phyloP scores from a whole-genome alignment of 2,113 vertebrate genomes.

The Phaethornis superciliosus region DNA sequence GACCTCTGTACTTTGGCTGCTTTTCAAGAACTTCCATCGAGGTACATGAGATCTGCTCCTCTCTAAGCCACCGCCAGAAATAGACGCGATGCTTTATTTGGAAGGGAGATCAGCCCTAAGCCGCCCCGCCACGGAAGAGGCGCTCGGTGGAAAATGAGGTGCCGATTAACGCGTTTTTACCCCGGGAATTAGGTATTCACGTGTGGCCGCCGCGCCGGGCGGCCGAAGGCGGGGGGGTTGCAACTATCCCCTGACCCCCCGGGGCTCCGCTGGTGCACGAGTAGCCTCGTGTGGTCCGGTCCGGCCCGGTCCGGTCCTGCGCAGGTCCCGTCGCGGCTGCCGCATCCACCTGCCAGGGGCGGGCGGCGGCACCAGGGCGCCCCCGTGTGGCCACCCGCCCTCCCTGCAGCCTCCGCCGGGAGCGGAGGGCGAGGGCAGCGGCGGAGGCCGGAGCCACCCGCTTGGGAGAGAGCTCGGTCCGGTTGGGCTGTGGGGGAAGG shows the following conservation, averaged over 20 bases:
- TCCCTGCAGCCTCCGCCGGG: background rate
- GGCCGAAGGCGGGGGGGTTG: background rate
- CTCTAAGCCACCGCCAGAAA: slow-evolving; percentile 71
- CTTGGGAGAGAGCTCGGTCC: rapidly evolving
- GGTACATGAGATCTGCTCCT: slow-evolving; percentile 70
- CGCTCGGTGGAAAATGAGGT: slow-evolving; percentile 42
- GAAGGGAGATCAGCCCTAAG: slow-evolving; percentile 69
- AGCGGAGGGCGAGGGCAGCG: too few relatives aligned
- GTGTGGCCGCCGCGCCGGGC: background rate
- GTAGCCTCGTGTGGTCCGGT: too few relatives aligned
- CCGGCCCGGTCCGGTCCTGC: too few relatives aligned
- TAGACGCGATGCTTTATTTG: slow-evolving; percentile 71
- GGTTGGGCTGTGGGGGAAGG: background rate
- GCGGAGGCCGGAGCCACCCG: background rate
- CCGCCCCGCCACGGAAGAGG: slow-evolving; percentile 10
- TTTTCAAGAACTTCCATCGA: slow-evolving; percentile 77
- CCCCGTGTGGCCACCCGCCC: background rate
- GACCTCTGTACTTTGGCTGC: slow-evolving; percentile 78
- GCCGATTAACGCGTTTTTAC: background rate
- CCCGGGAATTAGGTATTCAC: background rate
- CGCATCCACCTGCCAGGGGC: background rate
- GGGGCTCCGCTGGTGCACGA: background rate
- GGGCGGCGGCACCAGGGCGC: background rate
- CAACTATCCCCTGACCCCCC: too few relatives aligned
- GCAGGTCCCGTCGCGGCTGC: background rate